Evolutionary conservation across 2,113 vertebrate genomes (phyloP), one percentile per base, ranked within the genome.

Genomic region (Labeo catla): DNA sequence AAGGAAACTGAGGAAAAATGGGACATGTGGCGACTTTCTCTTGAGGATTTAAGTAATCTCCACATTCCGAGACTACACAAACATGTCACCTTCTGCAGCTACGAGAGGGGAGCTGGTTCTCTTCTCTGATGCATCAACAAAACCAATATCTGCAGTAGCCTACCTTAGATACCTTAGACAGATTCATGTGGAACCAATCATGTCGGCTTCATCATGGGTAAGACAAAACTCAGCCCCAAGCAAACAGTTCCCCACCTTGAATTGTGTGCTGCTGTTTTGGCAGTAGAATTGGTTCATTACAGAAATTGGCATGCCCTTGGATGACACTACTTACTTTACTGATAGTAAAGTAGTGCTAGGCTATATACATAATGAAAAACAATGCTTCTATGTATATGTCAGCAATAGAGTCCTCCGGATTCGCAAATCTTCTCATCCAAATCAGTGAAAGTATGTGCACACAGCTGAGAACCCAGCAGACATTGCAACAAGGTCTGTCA

Each of bases 111-210:
- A 85, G 74, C 57, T 86, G 0, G 65, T 74, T 63, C 6, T 89
- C n/a, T 91, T 89, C 45, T 88, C 57, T 49, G 86, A 88, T 43
- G 79, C 80, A 0, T 88, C 88, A 74, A 70, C n/a, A 10, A 89
- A 84, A 43, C 76, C 83, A 5, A 87, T 90, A 3, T 78, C 84
- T 13, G 81, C 85, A 73, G 86, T 91, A 15, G 72, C 80, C 2
- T 90, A 89, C 15, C 19, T 90, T 0, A 88, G 79, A 49, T 8
- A n/a, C n/a, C n/a, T n/a, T n/a, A 79, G 23, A 86, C 80, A 50
- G 86, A 88, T 1, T 6, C 12, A 52, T 49, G 36, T 45, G 86
- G 86, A 3, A 65, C 66, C 1, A 84, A 19, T 3, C 15, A 82
- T 50, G 19, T 81, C 1, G 86, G 86, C 0, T 89, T 79, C 19